Evolutionary conservation across 2,888 invertebrate genomes (phyloP).

Genomic region (Zelleria hepariella): DNA sequence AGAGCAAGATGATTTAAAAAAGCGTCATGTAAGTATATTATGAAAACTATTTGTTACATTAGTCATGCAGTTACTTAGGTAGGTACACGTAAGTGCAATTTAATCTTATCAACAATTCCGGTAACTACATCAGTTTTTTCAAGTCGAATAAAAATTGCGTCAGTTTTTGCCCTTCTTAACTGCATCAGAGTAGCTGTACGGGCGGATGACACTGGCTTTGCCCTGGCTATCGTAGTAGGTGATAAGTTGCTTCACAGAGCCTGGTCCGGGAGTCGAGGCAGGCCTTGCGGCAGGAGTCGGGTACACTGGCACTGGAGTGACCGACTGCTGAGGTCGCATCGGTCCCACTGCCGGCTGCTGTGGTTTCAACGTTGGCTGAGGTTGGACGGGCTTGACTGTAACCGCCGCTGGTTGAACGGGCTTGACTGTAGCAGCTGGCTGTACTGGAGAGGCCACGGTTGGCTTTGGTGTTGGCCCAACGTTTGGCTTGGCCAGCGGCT

Average conservation of each 20-base stretch:
- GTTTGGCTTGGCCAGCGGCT: background rate
- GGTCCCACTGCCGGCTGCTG: background rate
- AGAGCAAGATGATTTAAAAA: background rate
- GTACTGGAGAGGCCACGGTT: conserved; percentile 15
- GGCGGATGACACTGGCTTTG: conserved; percentile 51
- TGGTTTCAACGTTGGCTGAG: conserved; percentile 2
- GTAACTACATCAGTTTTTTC: background rate
- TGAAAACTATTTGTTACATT: background rate
- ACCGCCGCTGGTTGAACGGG: conserved; percentile 12
- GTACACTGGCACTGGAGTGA: conserved; percentile 27
- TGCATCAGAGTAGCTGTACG: conserved; percentile 58
- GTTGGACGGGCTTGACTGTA: conserved; percentile 16
- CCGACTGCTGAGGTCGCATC: conserved; percentile 14
- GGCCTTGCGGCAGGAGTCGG: conserved; percentile 34
- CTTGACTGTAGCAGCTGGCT: conserved; percentile 6
- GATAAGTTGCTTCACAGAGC: conserved; percentile 50
- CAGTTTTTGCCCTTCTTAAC: conserved; percentile 47
- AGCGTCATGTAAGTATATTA: too few relatives aligned
- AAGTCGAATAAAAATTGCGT: background rate
- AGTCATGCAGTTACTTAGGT: background rate
- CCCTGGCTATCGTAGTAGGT: conserved; percentile 58
- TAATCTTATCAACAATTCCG: background rate
- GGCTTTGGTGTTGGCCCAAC: conserved; percentile 15
- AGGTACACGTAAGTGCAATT: background rate
- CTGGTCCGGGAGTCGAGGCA: conserved; percentile 52